Evolutionary conservation across 2,113 vertebrate genomes (phyloP).

Genomic region (Paratilapia polleni): DNA sequence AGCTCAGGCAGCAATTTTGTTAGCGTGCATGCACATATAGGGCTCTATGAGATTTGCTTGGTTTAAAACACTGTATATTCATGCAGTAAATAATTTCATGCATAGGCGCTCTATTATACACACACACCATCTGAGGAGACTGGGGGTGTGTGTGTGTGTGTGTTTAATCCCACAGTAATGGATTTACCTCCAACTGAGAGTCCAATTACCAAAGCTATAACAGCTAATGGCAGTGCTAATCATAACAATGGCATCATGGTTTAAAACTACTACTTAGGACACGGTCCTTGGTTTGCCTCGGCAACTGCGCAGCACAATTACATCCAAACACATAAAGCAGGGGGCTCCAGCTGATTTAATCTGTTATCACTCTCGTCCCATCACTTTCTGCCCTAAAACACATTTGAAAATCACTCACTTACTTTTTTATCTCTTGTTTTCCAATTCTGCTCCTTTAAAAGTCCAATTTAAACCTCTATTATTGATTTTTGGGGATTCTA

Average conservation of each 20-base stretch:
- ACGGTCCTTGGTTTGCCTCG: slow-evolving; percentile 16
- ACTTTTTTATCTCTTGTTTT: background rate
- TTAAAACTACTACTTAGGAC: slow-evolving; percentile 43
- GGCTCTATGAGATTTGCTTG: slow-evolving; percentile 1
- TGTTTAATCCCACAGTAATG: slow-evolving; percentile 64
- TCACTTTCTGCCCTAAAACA: background rate
- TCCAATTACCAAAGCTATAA: slow-evolving; percentile 72
- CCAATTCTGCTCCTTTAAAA: background rate
- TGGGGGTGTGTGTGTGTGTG: too few relatives aligned
- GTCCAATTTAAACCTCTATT: background rate
- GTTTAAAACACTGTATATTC: slow-evolving; percentile 20
- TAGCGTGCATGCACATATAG: slow-evolving; percentile 11
- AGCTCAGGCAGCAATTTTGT: background rate
- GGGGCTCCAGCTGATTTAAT: slow-evolving; percentile 48
- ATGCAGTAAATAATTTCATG: slow-evolving; percentile 26
- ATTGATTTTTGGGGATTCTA: background rate
- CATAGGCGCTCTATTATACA: background rate
- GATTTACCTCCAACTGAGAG: slow-evolving; percentile 65
- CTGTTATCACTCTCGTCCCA: slow-evolving; percentile 9
- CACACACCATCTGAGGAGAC: slow-evolving; percentile 10
- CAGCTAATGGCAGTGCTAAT: slow-evolving; percentile 64
- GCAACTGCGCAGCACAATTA: slow-evolving; percentile 38
- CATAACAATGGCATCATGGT: slow-evolving; percentile 50
- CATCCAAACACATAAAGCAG: slow-evolving; percentile 43
- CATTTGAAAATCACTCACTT: background rate